These are phyloP conservation scores for Oligia fasciuncula DNA, from an alignment of 2,888 invertebrate species.

Conservation along the genomic window DNA sequence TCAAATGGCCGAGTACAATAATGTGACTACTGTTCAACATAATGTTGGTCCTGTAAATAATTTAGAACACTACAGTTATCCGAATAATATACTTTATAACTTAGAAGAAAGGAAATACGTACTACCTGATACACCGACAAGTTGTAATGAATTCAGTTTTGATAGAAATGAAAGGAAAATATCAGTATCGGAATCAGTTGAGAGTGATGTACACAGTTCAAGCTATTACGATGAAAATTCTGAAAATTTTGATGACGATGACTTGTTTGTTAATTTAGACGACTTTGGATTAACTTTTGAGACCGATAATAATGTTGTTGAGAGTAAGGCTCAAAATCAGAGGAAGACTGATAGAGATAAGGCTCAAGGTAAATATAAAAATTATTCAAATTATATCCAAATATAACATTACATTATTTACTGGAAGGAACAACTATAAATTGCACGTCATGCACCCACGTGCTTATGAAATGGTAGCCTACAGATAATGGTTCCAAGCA, in stretches of 20 bases:
- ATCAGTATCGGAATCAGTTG: slow-evolving; percentile 85
- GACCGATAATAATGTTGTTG: slow-evolving; percentile 73
- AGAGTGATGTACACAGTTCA: slow-evolving; percentile 85
- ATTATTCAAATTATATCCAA: not conserved
- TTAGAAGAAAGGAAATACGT: slow-evolving; percentile 83
- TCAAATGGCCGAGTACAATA: slow-evolving; percentile 66
- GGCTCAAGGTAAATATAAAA: slow-evolving; percentile 75
- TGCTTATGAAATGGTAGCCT: not conserved
- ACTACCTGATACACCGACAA: slow-evolving; percentile 85
- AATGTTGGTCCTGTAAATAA: slow-evolving; percentile 73
- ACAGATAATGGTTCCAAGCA: not conserved
- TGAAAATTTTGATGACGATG: slow-evolving; percentile 85
- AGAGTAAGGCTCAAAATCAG: slow-evolving; percentile 67
- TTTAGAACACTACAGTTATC: slow-evolving; percentile 87
- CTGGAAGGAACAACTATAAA: not conserved
- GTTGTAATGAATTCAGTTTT: slow-evolving; percentile 84
- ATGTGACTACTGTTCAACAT: slow-evolving; percentile 64
- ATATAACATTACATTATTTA: not conserved
- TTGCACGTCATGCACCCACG: not conserved
- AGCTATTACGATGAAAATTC: slow-evolving; percentile 86
- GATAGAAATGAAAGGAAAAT: slow-evolving; percentile 82
- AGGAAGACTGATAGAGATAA: slow-evolving; percentile 79
- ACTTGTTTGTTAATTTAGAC: slow-evolving; percentile 86
- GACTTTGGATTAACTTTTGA: slow-evolving; percentile 85
- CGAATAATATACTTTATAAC: slow-evolving; percentile 85